Conservation (phyloP, 2,113 vertebrate genomes). For the Grantiella picta region DNA sequence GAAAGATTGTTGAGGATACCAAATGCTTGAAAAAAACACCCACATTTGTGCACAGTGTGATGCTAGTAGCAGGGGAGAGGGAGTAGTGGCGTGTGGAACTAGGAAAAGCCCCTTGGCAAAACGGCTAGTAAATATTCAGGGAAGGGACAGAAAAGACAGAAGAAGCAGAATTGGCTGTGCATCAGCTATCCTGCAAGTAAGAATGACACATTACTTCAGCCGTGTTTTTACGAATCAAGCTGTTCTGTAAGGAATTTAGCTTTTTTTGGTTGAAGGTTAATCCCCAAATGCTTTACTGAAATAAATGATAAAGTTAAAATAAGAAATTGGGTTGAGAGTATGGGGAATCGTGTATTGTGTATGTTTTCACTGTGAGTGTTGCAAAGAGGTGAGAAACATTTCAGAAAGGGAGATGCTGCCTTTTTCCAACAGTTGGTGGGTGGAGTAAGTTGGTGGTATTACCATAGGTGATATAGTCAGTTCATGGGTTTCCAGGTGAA, state of each 20-base stretch:
- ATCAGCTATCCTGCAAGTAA: not conserved
- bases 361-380: not conserved
- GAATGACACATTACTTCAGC: not conserved
- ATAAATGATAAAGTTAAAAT: constrained; percentile 31
- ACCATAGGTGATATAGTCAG: not conserved
- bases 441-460: not conserved
- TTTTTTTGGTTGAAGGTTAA: constrained; percentile 27
- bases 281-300: constrained; percentile 15
- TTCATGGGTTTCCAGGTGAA: not conserved
- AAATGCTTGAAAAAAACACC: not conserved
- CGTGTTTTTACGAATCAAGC: not conserved
- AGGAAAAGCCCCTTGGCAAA: not conserved
- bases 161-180: not conserved
- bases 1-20: not conserved
- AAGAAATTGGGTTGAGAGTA: constrained; percentile 18
- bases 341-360: not conserved
- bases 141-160: not conserved
- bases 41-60: not conserved
- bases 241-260: not conserved
- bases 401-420: not conserved
- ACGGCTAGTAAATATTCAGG: not conserved
- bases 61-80: not conserved
- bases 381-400: not conserved
- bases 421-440: not conserved
- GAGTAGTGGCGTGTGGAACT: not conserved